Evolutionary conservation across 2,113 vertebrate genomes (phyloP).

Genomic region (Mirounga angustirostris): DNA sequence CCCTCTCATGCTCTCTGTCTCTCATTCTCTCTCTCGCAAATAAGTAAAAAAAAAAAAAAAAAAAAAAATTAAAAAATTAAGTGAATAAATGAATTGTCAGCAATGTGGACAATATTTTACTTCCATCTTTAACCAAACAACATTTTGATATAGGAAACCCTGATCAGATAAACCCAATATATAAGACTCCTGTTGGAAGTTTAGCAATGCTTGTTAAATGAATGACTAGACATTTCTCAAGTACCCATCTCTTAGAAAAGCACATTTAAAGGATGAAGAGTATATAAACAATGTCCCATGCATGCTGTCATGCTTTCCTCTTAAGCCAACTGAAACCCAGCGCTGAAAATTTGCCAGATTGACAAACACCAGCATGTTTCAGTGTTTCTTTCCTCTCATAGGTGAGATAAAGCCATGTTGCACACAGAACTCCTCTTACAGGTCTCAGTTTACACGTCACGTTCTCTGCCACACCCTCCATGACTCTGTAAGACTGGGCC

Average conservation of each 20-base stretch:
- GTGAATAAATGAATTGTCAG: background rate
- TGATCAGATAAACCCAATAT: background rate
- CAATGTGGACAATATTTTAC: background rate
- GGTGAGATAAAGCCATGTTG: background rate
- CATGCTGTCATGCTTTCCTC: background rate
- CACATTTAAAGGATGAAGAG: background rate
- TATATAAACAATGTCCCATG: background rate
- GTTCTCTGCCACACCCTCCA: background rate
- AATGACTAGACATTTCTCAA: background rate
- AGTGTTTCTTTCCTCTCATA: background rate
- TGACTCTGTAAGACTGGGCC: background rate
- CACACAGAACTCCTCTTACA: background rate
- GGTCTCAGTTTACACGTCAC: background rate
- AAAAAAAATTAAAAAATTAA: background rate
- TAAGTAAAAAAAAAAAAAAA: too few relatives aligned
- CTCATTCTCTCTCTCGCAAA: too few relatives aligned
- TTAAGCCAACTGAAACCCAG: background rate
- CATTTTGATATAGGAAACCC: background rate
- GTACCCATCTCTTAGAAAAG: background rate
- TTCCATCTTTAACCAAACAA: background rate
- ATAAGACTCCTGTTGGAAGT: background rate
- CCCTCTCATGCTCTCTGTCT: too few relatives aligned
- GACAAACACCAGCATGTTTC: background rate
- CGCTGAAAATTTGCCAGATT: background rate
- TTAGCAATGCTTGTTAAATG: background rate